Percentiles rank a stretch among this genome's conserved stretches.
phyloP scores from a whole-genome alignment of 2,797 vertebrate species.

The Anisognathus igniventris region DNA sequence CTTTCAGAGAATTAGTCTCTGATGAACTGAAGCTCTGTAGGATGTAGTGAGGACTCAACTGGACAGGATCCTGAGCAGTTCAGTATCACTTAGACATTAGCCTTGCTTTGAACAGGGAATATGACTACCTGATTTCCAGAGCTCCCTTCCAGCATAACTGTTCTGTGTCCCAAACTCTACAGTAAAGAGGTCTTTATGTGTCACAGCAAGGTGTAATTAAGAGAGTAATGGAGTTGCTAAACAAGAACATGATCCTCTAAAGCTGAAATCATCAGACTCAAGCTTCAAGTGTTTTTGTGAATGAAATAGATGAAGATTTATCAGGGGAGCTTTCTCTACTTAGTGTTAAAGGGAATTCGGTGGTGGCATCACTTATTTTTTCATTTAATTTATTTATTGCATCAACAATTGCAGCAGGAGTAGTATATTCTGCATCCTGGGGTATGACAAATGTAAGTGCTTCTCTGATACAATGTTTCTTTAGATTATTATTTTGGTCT shows the following conservation, averaged over 20 bases:
- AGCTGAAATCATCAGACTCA: neutral
- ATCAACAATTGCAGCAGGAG: conserved; percentile 22
- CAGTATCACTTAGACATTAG: neutral
- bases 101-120: neutral
- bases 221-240: neutral
- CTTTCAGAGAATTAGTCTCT: neutral
- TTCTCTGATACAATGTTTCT: neutral
- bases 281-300: neutral
- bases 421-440: neutral
- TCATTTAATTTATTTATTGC: conserved; percentile 25
- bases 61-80: neutral
- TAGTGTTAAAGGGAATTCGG: neutral
- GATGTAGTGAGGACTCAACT: neutral
- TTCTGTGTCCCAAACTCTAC: neutral
- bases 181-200: neutral
- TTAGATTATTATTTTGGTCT: conserved; percentile 35
- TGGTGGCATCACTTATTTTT: conserved; percentile 1
- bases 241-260: neutral
- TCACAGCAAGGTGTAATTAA: conserved; percentile 9
- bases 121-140: neutral
- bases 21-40: neutral
- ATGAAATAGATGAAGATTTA: neutral
- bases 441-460: neutral
- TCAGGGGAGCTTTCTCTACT: neutral
- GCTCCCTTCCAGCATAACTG: neutral